A percentile compares a stretch with the other conserved stretches of the same genome.
Evolutionary conservation across 2,113 vertebrate genomes (phyloP).

Genomic region (Chaetodon trifascialis): DNA sequence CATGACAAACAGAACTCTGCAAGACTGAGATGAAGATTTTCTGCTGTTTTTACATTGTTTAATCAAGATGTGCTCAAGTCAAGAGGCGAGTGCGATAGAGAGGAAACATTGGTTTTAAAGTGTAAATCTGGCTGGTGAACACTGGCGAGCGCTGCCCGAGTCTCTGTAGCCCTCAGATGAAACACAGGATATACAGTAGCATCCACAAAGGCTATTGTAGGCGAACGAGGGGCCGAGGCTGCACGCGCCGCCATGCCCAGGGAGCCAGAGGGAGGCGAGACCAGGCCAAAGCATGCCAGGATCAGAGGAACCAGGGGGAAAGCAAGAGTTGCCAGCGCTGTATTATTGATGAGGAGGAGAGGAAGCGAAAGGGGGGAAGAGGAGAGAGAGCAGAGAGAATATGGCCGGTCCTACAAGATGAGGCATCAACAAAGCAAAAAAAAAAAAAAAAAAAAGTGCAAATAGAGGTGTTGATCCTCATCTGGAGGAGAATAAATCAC

Average conservation of each 20-base stretch:
- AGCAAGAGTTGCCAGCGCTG: conserved; percentile 74
- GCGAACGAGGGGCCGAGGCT: conserved; percentile 57
- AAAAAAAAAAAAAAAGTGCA: neutral
- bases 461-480: conserved; percentile 18
- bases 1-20: neutral
- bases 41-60: neutral
- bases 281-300: conserved; percentile 73
- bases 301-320: conserved; percentile 78
- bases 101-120: conserved; percentile 6
- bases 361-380: conserved; percentile 46
- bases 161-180: conserved; percentile 71
- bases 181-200: conserved; percentile 55
- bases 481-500: conserved; percentile 21
- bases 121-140: conserved; percentile 54
- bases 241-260: conserved; percentile 73
- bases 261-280: conserved; percentile 73
- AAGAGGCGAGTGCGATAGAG: neutral
- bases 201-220: conserved; percentile 65
- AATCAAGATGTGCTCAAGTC: neutral
- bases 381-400: conserved; percentile 42
- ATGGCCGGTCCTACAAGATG: conserved; percentile 55
- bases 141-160: conserved; percentile 43
- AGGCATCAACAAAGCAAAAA: conserved; percentile 34
- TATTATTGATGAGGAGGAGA: conserved; percentile 76
- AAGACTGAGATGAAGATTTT: neutral